Conservation (phyloP, 2,888 invertebrate genomes). For the Yponomeuta malinellus region DNA sequence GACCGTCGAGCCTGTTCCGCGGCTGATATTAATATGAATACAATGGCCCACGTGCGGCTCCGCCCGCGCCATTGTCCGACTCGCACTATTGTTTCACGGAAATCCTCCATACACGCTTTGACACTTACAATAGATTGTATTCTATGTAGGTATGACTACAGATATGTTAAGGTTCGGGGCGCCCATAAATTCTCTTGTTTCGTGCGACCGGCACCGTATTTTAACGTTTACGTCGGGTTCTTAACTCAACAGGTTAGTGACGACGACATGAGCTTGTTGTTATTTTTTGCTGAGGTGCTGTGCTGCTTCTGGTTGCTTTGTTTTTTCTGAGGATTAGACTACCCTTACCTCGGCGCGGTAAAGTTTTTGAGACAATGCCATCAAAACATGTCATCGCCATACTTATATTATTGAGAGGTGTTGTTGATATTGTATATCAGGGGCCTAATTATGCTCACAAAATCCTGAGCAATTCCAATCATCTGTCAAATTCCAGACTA, state of each 20-base stretch:
- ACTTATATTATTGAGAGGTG: too few species aligned
- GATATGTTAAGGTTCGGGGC: neutral
- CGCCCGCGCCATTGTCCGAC: slow-evolving; percentile 54
- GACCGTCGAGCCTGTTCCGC: slow-evolving; percentile 18
- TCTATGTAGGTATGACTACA: slow-evolving; percentile 9
- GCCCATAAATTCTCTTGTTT: slow-evolving; percentile 6
- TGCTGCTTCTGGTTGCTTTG: too few species aligned
- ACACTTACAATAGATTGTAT: slow-evolving; percentile 36
- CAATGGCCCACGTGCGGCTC: slow-evolving; percentile 61
- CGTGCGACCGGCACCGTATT: neutral
- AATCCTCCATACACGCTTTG: slow-evolving; percentile 58
- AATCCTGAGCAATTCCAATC: too few species aligned
- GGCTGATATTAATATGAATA: slow-evolving; percentile 51
- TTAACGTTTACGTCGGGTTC: neutral
- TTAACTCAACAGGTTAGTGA: neutral
- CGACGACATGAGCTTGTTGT: neutral
- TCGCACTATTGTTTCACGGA: slow-evolving; percentile 61
- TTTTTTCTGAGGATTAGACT: too few species aligned
- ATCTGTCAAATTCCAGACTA: too few species aligned
- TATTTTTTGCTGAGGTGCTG: neutral
- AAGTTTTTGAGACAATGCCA: too few species aligned
- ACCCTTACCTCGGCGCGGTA: too few species aligned
- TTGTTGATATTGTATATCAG: too few species aligned
- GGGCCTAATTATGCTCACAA: too few species aligned
- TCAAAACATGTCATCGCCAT: too few species aligned